These are phyloP conservation scores for Orthosia gothica DNA, from an alignment of 2,888 invertebrate species.

Conservation along the genomic window DNA sequence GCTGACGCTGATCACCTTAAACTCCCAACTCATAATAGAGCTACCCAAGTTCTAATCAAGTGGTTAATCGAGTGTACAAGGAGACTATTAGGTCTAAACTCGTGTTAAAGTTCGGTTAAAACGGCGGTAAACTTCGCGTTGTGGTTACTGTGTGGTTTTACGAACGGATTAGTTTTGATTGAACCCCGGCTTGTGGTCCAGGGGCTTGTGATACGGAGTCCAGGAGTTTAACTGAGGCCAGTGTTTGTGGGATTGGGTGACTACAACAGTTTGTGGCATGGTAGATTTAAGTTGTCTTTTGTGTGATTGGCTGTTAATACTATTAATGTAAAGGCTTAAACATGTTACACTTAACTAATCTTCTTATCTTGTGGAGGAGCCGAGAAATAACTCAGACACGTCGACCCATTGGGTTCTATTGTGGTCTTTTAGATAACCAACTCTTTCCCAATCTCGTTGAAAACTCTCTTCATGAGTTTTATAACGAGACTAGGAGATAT, in stretches of 20 bases:
- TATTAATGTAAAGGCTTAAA: too few relatives aligned
- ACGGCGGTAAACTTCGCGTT: constrained; percentile 31
- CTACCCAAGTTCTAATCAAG: constrained; percentile 30
- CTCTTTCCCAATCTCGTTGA: too few relatives aligned
- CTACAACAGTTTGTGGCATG: neutral
- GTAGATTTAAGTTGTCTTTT: neutral
- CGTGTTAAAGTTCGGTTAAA: constrained; percentile 43
- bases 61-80: constrained; percentile 52
- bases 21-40: neutral
- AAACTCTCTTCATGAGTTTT: too few relatives aligned
- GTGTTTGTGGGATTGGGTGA: constrained; percentile 22
- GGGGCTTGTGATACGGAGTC: constrained; percentile 22
- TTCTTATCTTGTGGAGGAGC: too few relatives aligned
- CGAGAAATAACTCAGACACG: too few relatives aligned
- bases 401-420: too few relatives aligned
- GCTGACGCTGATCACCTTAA: neutral
- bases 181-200: constrained; percentile 37
- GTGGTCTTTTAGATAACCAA: too few relatives aligned
- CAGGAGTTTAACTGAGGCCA: constrained; percentile 15
- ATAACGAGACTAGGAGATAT: too few relatives aligned
- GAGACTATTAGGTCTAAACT: constrained; percentile 47
- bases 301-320: neutral
- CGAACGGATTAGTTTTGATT: constrained; percentile 54
- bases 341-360: too few relatives aligned
- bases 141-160: constrained; percentile 35